phyloP scores from a whole-genome alignment of 2,113 vertebrate species.

The Piprites chloris region DNA sequence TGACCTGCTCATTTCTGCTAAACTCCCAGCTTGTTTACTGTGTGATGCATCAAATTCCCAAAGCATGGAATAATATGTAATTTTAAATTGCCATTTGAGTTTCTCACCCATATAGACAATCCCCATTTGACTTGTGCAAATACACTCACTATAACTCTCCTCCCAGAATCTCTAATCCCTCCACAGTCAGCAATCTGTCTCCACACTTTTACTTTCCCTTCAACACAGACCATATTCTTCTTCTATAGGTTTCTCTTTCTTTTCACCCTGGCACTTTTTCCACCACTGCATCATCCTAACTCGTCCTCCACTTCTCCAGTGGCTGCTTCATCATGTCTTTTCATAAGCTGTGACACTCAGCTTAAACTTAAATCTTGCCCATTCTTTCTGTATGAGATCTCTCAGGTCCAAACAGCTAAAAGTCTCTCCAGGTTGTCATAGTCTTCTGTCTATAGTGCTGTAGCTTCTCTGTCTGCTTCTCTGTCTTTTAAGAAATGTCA shows the following conservation, averaged over 20 bases:
- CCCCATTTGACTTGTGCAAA: neutral
- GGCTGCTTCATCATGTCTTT: neutral
- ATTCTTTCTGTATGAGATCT: neutral
- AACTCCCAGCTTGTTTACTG: neutral
- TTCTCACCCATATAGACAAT: neutral
- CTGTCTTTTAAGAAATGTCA: neutral
- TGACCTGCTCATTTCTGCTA: neutral
- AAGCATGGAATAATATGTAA: neutral
- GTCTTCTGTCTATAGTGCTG: neutral
- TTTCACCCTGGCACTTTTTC: neutral
- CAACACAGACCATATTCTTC: neutral
- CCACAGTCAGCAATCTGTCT: neutral
- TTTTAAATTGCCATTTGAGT: neutral
- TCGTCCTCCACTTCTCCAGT: neutral
- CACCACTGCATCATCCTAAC: neutral
- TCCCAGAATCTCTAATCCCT: neutral
- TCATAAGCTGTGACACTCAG: neutral
- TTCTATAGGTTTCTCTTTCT: neutral
- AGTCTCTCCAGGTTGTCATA: neutral
- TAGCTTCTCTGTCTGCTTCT: neutral
- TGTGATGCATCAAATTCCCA: neutral
- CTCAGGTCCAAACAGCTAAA: neutral
- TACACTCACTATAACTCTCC: neutral
- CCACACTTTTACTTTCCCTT: neutral
- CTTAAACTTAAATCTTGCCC: neutral